Conservation (phyloP, 2,113 vertebrate genomes). For the Oceanites oceanicus region DNA sequence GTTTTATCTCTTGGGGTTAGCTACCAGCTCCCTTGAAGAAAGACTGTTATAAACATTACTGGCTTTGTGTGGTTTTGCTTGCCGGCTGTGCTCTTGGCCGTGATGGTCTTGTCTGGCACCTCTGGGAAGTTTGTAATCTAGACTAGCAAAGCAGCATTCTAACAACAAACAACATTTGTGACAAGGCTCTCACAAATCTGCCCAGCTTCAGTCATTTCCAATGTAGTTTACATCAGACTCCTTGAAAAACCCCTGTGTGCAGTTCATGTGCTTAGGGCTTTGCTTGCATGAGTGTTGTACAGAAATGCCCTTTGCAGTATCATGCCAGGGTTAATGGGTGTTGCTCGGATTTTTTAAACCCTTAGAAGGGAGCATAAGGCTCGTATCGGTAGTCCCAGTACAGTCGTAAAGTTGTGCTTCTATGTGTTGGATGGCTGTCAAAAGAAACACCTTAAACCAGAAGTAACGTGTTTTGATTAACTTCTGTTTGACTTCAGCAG, state of each 20-base stretch:
- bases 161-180: background rate
- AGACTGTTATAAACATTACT: background rate
- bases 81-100: background rate
- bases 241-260: background rate
- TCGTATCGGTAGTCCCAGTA: background rate
- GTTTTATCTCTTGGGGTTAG: background rate
- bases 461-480: background rate
- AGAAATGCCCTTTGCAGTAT: background rate
- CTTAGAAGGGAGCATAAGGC: background rate
- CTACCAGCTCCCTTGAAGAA: fast-evolving
- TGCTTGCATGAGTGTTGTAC: background rate
- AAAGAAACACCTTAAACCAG: background rate
- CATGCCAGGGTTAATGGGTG: fast-evolving
- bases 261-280: background rate
- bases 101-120: background rate
- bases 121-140: background rate
- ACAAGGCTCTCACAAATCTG: background rate
- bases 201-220: background rate
- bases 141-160: background rate
- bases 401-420: background rate
- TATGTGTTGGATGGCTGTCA: background rate
- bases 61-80: background rate
- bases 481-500: background rate
- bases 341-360: background rate
- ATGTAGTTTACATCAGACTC: background rate